Evolutionary conservation across 2,113 vertebrate genomes (phyloP).

Genomic region (Heterocephalus glaber): DNA sequence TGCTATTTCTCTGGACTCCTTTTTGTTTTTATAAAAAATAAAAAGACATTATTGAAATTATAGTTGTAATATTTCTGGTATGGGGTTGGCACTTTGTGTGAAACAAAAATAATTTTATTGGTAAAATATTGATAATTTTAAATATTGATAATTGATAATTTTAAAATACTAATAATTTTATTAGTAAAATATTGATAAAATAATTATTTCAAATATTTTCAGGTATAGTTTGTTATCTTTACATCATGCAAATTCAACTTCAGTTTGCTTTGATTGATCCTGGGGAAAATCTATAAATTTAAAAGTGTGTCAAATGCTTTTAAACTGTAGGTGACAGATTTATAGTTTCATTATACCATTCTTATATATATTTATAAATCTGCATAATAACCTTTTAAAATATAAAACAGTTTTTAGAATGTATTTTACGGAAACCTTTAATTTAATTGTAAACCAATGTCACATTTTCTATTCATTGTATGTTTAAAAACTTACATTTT

Average conservation of each 20-base stretch:
- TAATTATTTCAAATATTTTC: constrained; percentile 31
- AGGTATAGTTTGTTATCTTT: constrained; percentile 26
- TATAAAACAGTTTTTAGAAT: not conserved
- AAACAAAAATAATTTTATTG: constrained; percentile 33
- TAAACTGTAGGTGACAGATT: not conserved
- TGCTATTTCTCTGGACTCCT: not conserved
- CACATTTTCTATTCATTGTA: not conserved
- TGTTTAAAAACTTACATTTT: not conserved
- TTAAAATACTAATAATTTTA: too few species aligned
- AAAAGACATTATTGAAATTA: not conserved
- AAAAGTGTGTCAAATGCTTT: not conserved
- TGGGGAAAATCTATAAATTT: not conserved
- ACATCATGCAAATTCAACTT: constrained; percentile 28
- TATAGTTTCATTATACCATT: constrained; percentile 9
- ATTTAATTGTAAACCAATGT: not conserved
- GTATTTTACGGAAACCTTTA: constrained; percentile 3
- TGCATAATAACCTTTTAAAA: constrained; percentile 22
- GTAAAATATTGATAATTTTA: not conserved
- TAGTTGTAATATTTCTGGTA: not conserved
- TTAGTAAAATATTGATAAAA: not conserved
- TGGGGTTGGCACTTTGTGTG: not conserved
- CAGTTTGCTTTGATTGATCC: constrained; percentile 33
- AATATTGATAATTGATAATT: too few species aligned
- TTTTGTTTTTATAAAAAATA: constrained; percentile 19
- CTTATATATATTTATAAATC: constrained; percentile 16